Conservation (phyloP, 2,888 invertebrate species). For the Dione vanillae region DNA sequence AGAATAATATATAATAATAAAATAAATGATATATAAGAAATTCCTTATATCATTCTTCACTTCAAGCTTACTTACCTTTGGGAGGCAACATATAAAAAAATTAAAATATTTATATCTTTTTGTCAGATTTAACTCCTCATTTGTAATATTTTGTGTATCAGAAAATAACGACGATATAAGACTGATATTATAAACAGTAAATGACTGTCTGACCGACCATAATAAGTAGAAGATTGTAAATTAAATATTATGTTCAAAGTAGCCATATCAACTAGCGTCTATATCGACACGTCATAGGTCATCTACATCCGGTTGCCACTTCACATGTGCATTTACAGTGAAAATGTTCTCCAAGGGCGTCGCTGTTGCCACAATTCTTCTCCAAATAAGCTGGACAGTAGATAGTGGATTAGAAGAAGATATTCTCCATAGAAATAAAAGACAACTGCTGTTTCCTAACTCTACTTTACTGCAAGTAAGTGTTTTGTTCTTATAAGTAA, state of each 20-base stretch:
- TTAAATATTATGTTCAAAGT: not conserved
- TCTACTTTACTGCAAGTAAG: conserved; percentile 67
- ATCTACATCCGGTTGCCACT: conserved; percentile 31
- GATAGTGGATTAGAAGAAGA: conserved; percentile 39
- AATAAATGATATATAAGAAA: too few relatives aligned
- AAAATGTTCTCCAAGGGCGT: conserved; percentile 45
- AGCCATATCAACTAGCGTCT: not conserved
- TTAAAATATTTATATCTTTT: too few relatives aligned
- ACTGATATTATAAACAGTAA: not conserved
- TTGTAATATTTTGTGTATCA: too few relatives aligned
- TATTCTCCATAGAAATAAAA: conserved; percentile 57
- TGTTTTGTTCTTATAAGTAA: too few relatives aligned
- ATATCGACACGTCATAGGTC: conserved; percentile 42
- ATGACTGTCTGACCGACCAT: not conserved
- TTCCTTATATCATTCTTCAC: too few relatives aligned
- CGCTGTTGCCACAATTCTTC: conserved; percentile 21
- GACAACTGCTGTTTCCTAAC: conserved; percentile 70
- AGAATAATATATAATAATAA: too few relatives aligned
- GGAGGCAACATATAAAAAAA: too few relatives aligned
- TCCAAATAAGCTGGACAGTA: conserved; percentile 18
- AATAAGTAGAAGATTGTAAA: not conserved
- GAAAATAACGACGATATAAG: too few relatives aligned
- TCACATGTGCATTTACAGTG: conserved; percentile 37
- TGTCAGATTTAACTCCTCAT: too few relatives aligned
- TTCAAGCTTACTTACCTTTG: too few relatives aligned